Evolutionary conservation across 2,888 invertebrate species (phyloP).

Genomic region (Gibbula magus): DNA sequence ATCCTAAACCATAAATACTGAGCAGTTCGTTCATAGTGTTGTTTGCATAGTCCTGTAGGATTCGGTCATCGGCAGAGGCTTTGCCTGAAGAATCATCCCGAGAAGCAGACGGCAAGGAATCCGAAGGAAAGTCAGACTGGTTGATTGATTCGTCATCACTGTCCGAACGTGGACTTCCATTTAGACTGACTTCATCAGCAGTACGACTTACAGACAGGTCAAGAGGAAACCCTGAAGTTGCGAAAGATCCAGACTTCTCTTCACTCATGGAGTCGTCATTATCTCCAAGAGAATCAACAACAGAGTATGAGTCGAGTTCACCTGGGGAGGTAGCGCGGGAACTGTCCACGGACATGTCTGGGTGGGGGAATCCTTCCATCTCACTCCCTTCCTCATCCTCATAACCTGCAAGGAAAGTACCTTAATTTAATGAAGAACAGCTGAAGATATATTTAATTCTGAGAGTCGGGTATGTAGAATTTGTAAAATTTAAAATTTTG

Average conservation of each 20-base stretch:
- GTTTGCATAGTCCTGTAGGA: slow-evolving; percentile 86
- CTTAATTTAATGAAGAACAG: background rate
- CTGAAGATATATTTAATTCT: no score
- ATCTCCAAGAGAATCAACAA: background rate
- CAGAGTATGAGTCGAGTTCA: slow-evolving; percentile 16
- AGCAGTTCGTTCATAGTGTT: slow-evolving; percentile 87
- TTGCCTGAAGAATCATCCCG: background rate
- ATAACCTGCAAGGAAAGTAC: background rate
- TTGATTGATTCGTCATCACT: background rate
- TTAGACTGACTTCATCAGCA: background rate
- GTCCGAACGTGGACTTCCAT: background rate
- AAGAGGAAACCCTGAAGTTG: slow-evolving; percentile 24
- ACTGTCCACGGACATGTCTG: slow-evolving; percentile 1
- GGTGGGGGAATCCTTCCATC: background rate
- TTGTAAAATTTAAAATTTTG: no score
- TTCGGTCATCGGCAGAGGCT: slow-evolving; percentile 59
- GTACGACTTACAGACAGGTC: slow-evolving; percentile 31
- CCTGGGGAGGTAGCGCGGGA: slow-evolving; percentile 17
- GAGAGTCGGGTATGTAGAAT: slow-evolving; percentile 6
- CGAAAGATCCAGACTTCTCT: background rate
- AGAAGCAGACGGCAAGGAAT: background rate
- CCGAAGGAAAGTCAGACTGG: background rate
- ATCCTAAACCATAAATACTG: slow-evolving; percentile 84
- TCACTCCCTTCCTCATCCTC: slow-evolving; percentile 29
- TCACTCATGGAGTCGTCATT: background rate